Percentiles rank a stretch among this genome's conserved stretches.
phyloP scores from a whole-genome alignment of 1,140 invertebrate species.

The Apis mellifera region DNA sequence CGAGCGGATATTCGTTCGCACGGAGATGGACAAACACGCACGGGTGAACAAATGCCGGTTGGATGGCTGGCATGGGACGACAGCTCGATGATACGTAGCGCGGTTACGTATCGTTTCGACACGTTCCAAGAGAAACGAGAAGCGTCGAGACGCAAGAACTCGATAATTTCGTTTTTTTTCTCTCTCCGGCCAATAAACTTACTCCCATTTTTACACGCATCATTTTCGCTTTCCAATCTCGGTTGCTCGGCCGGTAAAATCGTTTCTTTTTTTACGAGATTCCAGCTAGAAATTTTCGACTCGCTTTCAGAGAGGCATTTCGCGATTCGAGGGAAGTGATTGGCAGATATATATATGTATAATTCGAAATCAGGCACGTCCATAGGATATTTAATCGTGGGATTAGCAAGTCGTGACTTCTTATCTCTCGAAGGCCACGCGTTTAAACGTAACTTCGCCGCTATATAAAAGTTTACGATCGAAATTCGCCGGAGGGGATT shows the following conservation, averaged over 20 bases:
- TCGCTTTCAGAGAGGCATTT: too few species aligned
- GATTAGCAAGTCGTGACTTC: conserved; percentile 13
- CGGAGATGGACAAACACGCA: not conserved
- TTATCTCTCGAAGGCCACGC: not conserved
- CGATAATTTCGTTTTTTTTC: not conserved
- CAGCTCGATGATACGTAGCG: conserved; percentile 4
- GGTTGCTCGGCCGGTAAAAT: too few species aligned
- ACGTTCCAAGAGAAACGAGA: not conserved
- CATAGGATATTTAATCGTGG: not conserved
- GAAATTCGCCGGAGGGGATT: conserved; percentile 6
- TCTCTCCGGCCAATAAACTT: not conserved
- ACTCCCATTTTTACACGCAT: too few species aligned
- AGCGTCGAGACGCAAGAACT: not conserved
- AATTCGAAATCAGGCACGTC: too few species aligned
- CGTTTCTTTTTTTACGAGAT: too few species aligned
- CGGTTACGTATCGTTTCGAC: not conserved
- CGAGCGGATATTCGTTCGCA: not conserved
- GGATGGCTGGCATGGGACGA: conserved; percentile 28
- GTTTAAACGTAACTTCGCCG: not conserved
- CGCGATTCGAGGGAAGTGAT: too few species aligned
- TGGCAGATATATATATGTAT: too few species aligned
- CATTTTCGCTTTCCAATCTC: too few species aligned
- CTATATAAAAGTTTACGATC: conserved; percentile 37
- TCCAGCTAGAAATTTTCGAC: too few species aligned
- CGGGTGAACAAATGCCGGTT: conserved; percentile 26